Evolutionary conservation across 2,888 invertebrate species (phyloP).

Genomic region (Lochmaea crataegi): DNA sequence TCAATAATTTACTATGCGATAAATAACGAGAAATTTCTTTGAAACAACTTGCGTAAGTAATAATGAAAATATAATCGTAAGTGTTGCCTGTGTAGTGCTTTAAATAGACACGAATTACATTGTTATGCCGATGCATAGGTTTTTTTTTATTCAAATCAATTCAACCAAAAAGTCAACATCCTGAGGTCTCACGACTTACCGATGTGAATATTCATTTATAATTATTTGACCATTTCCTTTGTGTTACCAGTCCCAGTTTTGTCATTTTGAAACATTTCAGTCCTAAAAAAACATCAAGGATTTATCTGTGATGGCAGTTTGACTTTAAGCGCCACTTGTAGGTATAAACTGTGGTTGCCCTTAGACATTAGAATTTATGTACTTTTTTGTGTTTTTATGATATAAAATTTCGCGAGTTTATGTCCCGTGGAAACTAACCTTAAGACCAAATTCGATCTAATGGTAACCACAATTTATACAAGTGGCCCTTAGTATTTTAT

Average conservation of each 20-base stretch:
- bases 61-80: neutral
- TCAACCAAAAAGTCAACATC: constrained; percentile 14
- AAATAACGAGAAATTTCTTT: constrained; percentile 4
- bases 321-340: too few species aligned
- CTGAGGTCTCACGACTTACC: neutral
- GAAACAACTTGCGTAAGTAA: constrained; percentile 9
- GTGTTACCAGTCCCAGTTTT: neutral
- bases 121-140: neutral
- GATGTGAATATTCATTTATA: constrained; percentile 6
- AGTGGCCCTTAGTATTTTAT: too few species aligned
- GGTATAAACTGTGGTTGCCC: too few species aligned
- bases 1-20: constrained; percentile 1
- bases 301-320: too few species aligned
- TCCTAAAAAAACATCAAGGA: too few species aligned
- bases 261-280: too few species aligned
- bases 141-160: constrained; percentile 7
- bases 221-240: neutral
- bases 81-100: neutral
- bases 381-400: too few species aligned
- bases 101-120: neutral
- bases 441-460: too few species aligned
- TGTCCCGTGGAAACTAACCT: too few species aligned
- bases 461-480: too few species aligned
- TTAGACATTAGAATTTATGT: too few species aligned
- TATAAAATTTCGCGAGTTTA: too few species aligned